These are phyloP conservation scores for Drosophila picticornis DNA, from an alignment of 2,888 invertebrate species.

Conservation along the genomic window DNA sequence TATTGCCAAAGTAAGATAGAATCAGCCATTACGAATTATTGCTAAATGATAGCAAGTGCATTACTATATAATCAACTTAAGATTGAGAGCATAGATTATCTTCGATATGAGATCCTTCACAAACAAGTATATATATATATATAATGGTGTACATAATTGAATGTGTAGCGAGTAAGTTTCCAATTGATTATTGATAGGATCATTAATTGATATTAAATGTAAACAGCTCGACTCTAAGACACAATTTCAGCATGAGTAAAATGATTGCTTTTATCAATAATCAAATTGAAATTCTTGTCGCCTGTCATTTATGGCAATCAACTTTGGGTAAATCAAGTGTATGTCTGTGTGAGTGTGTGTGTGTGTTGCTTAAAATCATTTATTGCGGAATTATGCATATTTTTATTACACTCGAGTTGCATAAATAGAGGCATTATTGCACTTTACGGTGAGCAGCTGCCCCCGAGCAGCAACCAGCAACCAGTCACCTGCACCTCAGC, in stretches of 20 bases:
- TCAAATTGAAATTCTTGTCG: slow-evolving; percentile 57
- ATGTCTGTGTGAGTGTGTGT: slow-evolving; percentile 34
- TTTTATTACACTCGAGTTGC: slow-evolving; percentile 79
- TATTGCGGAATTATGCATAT: slow-evolving; percentile 80
- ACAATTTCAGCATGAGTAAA: background rate
- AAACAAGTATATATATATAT: background rate
- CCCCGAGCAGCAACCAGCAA: slow-evolving; percentile 42
- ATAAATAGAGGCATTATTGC: slow-evolving; percentile 80
- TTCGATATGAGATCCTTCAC: background rate
- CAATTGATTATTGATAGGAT: background rate
- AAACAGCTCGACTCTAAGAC: background rate
- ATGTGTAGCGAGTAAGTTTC: background rate
- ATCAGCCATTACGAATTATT: background rate
- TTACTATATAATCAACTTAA: background rate
- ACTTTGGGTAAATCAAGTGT: slow-evolving; percentile 39
- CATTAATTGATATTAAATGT: slow-evolving; percentile 5
- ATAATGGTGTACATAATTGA: background rate
- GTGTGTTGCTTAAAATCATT: slow-evolving; percentile 77
- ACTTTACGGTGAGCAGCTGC: slow-evolving; percentile 79
- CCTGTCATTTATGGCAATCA: slow-evolving; percentile 56
- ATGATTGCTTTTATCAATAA: slow-evolving; percentile 21
- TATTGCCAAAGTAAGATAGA: background rate
- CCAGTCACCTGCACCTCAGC: background rate
- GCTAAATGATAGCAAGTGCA: background rate
- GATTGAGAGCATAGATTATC: background rate